Conservation (phyloP, 2,888 invertebrate species). For the Trisateles emortualis region DNA sequence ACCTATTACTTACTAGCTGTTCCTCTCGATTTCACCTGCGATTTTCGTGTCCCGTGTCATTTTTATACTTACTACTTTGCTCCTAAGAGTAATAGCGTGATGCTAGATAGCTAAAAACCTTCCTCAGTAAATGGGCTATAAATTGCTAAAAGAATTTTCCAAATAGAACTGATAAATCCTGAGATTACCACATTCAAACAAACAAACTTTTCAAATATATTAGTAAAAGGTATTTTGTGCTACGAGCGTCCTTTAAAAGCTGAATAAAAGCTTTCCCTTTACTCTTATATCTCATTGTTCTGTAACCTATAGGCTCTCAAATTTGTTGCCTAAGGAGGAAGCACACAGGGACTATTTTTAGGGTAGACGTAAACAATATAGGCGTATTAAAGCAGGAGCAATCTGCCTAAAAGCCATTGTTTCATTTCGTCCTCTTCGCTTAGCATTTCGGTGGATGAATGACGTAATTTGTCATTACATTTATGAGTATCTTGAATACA, state of each 20-base stretch:
- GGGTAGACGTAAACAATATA: slow-evolving; percentile 32
- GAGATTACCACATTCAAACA: too few relatives aligned
- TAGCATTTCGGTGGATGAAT: slow-evolving; percentile 23
- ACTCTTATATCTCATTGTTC: neutral
- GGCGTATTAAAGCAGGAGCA: slow-evolving; percentile 29
- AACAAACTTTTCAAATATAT: too few relatives aligned
- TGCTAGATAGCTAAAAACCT: too few relatives aligned
- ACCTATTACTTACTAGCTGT: too few relatives aligned
- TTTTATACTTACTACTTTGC: too few relatives aligned
- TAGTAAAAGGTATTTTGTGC: too few relatives aligned
- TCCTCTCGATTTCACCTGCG: too few relatives aligned
- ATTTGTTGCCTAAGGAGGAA: slow-evolving; percentile 1
- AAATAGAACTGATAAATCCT: too few relatives aligned
- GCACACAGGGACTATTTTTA: slow-evolving; percentile 29
- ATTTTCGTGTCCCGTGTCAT: too few relatives aligned
- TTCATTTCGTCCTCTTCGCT: slow-evolving; percentile 21
- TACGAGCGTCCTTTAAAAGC: neutral
- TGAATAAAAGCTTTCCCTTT: neutral
- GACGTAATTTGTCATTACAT: slow-evolving; percentile 31
- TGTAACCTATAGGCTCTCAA: neutral
- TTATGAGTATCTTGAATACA: slow-evolving; percentile 11
- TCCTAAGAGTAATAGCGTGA: too few relatives aligned
- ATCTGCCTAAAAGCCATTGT: slow-evolving; percentile 44
- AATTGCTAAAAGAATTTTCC: too few relatives aligned
- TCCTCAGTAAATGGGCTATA: too few relatives aligned